phyloP scores from a whole-genome alignment of 2,888 invertebrate species.

The Nomada lathburiana region DNA sequence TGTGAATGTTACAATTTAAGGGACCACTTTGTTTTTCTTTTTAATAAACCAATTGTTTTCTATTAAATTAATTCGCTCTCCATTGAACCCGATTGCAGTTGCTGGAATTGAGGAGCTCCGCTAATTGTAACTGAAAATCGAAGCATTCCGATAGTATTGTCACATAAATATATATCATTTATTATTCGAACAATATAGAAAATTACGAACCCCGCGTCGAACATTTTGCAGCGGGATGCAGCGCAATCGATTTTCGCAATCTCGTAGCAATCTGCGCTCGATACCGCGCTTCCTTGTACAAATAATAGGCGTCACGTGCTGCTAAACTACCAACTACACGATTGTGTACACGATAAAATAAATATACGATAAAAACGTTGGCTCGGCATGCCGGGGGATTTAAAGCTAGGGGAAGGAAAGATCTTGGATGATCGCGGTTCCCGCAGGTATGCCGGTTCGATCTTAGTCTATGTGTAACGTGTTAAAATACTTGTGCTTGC shows the following conservation, averaged over 20 bases:
- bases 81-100: neutral
- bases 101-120: too few relatives aligned
- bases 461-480: slow-evolving; percentile 10
- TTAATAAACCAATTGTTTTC: slow-evolving; percentile 43
- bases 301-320: slow-evolving; percentile 9
- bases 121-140: neutral
- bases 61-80: neutral
- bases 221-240: neutral
- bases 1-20: neutral
- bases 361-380: slow-evolving; percentile 37
- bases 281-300: neutral
- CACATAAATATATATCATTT: slow-evolving; percentile 72
- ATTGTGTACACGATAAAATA: slow-evolving; percentile 31
- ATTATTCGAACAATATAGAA: slow-evolving; percentile 62
- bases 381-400: slow-evolving; percentile 22
- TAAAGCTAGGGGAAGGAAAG: slow-evolving; percentile 40
- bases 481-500: slow-evolving; percentile 36
- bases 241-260: neutral
- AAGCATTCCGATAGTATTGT: neutral
- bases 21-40: neutral
- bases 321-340: slow-evolving; percentile 38
- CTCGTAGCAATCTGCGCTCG: neutral
- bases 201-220: slow-evolving; percentile 5
- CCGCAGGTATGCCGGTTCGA: slow-evolving; percentile 26
- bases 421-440: neutral